Conservation (phyloP, 1,140 invertebrate genomes). For the Rhopalosiphum maidis region DNA sequence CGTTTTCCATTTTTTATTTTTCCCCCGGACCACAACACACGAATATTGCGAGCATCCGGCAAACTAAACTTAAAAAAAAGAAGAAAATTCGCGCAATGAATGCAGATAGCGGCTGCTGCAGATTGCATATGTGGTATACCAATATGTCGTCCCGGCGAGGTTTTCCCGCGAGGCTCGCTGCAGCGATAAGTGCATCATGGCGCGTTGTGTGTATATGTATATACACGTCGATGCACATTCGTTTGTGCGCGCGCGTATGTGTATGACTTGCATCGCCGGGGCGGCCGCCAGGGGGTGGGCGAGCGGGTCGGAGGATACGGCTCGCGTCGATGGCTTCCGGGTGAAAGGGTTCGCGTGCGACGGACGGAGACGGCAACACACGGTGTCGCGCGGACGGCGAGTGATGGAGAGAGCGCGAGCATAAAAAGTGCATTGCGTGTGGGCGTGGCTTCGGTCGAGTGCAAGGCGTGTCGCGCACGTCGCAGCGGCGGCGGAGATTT, state of each 20-base stretch:
- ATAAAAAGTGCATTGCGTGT: constrained; percentile 36
- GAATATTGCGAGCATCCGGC: neutral
- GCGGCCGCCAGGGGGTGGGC: neutral
- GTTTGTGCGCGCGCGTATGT: neutral
- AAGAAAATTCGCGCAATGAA: neutral
- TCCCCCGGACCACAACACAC: neutral
- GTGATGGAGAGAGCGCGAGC: neutral
- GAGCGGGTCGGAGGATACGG: neutral
- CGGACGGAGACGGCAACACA: neutral
- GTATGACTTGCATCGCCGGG: neutral
- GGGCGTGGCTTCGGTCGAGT: constrained; percentile 25
- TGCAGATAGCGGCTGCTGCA: neutral
- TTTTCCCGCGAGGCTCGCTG: neutral
- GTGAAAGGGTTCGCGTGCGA: constrained; percentile 9
- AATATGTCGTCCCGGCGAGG: neutral
- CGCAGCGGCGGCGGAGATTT: neutral
- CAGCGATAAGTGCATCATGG: neutral
- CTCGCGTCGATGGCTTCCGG: constrained; percentile 32
- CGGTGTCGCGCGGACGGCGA: neutral
- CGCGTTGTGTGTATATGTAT: neutral
- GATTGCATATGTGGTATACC: neutral
- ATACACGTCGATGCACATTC: neutral
- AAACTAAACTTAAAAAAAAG: neutral
- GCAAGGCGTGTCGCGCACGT: constrained; percentile 43
- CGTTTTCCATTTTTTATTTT: too few species aligned